These are phyloP conservation scores for Moxostoma hubbsi DNA, from an alignment of 2,797 vertebrate genomes.

Conservation along the genomic window DNA sequence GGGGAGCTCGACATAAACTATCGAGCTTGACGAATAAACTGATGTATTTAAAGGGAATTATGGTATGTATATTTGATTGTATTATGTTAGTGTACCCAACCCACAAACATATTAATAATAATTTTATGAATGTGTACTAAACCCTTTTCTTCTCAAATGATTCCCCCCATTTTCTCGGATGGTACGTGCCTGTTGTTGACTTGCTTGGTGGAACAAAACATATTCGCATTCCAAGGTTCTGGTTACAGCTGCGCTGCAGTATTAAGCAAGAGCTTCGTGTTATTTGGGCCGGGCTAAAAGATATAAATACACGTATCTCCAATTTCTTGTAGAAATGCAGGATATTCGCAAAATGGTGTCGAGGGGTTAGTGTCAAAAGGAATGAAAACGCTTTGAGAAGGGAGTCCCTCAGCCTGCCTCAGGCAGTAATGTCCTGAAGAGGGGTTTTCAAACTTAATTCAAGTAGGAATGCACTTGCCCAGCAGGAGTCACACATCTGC, in stretches of 20 bases:
- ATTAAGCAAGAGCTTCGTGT: neutral
- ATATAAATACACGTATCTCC: slow-evolving; percentile 26
- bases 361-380: neutral
- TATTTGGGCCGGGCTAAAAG: neutral
- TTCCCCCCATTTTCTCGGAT: slow-evolving; percentile 29
- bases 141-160: fast-evolving
- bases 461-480: too few species aligned
- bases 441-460: too few species aligned
- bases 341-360: neutral
- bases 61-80: neutral
- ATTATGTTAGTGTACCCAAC: fast-evolving
- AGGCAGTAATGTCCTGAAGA: neutral
- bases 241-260: slow-evolving; percentile 56
- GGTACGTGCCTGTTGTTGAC: slow-evolving; percentile 69
- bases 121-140: neutral
- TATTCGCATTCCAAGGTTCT: slow-evolving; percentile 62
- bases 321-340: neutral
- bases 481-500: too few species aligned
- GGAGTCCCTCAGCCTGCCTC: neutral
- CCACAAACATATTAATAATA: neutral
- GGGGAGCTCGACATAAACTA: slow-evolving; percentile 30
- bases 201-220: slow-evolving; percentile 59
- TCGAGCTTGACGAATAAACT: neutral
- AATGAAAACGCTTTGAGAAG: neutral
- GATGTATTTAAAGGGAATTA: neutral